phyloP scores from a whole-genome alignment of 2,888 invertebrate genomes.

The Apotomis turbidana region DNA sequence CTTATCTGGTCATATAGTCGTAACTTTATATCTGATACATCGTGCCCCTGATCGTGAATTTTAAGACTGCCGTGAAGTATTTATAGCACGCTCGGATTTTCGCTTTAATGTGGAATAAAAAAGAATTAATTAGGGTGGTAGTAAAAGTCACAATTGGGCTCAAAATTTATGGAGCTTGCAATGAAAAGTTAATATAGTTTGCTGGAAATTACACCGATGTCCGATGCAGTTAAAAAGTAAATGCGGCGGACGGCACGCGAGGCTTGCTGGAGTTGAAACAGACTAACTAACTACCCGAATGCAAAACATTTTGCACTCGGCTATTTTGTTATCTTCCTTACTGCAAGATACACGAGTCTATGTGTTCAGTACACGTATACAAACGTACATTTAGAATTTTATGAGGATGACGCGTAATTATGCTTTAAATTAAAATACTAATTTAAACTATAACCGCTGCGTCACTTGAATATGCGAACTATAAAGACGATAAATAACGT shows the following conservation, averaged over 20 bases:
- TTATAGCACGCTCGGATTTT: constrained; percentile 31
- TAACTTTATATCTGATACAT: constrained; percentile 27
- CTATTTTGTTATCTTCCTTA: not conserved
- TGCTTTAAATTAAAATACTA: too few species aligned
- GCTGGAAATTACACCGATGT: constrained; percentile 54
- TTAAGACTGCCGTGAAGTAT: constrained; percentile 28
- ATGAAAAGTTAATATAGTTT: constrained; percentile 52
- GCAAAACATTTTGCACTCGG: constrained; percentile 19
- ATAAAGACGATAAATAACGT: too few species aligned
- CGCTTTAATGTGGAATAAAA: constrained; percentile 32
- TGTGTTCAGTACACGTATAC: not conserved
- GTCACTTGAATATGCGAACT: not conserved
- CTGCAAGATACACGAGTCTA: not conserved
- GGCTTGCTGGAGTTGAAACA: constrained; percentile 24
- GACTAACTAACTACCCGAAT: constrained; percentile 24
- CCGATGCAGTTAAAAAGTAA: constrained; percentile 45
- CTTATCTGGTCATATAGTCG: constrained; percentile 16
- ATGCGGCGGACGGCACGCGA: constrained; percentile 43
- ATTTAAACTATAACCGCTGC: not conserved
- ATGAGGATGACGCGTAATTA: too few species aligned
- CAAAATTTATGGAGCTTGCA: constrained; percentile 44
- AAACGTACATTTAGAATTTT: not conserved
- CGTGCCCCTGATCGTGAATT: constrained; percentile 33
- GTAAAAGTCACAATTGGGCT: constrained; percentile 40
- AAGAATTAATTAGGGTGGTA: constrained; percentile 31